Evolutionary conservation across 1,140 invertebrate genomes (phyloP).

Genomic region (Dendrolimus punctatus): DNA sequence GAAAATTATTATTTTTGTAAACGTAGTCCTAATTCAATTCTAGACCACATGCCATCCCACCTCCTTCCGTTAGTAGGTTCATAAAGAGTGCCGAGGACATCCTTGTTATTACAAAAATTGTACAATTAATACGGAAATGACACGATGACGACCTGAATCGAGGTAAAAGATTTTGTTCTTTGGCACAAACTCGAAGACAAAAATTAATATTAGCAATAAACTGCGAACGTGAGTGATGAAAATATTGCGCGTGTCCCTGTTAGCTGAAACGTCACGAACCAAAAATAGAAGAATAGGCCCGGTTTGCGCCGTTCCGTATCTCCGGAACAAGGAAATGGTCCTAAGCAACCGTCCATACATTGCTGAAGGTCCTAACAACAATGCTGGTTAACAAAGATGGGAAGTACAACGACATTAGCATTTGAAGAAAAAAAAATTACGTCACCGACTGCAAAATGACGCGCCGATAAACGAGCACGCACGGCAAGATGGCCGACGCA

Average conservation of each 20-base stretch:
- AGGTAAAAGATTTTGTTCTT: conserved; percentile 20
- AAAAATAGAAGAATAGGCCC: conserved; percentile 48
- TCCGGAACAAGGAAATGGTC: conserved; percentile 34
- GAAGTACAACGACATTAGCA: conserved; percentile 64
- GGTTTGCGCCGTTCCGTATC: conserved; percentile 47
- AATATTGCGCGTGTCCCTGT: conserved; percentile 17
- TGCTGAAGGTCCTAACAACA: conserved; percentile 13
- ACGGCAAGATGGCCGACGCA: conserved; percentile 62
- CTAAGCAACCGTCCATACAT: conserved; percentile 5
- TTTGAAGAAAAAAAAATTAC: conserved; percentile 47
- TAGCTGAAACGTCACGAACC: conserved; percentile 44
- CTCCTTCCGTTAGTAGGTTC: too few species aligned
- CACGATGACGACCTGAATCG: conserved; percentile 13
- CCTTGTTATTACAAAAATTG: conserved; percentile 22
- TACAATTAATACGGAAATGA: conserved; percentile 14
- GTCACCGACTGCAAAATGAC: conserved; percentile 59
- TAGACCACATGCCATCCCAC: too few species aligned
- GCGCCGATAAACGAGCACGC: conserved; percentile 51
- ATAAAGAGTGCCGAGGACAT: neutral
- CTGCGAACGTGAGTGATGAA: conserved; percentile 9
- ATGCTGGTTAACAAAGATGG: conserved; percentile 30
- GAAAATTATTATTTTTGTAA: too few species aligned
- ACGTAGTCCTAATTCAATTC: too few species aligned
- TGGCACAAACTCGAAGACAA: conserved; percentile 7
- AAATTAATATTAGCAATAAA: conserved; percentile 18